These are phyloP conservation scores for Parnassius orleans DNA, from an alignment of 2,888 invertebrate genomes.

Conservation along the genomic window DNA sequence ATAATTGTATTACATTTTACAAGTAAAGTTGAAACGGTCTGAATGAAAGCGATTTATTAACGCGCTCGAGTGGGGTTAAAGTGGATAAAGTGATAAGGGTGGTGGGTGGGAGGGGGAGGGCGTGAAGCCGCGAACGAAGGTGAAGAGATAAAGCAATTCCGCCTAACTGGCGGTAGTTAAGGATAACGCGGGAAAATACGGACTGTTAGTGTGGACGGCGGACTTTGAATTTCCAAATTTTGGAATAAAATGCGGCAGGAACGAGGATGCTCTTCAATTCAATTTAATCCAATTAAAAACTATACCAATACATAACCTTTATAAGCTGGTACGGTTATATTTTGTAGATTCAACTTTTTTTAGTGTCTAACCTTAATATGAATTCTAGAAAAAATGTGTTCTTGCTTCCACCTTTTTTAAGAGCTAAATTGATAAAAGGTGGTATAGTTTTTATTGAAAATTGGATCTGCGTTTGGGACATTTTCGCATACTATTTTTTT, in stretches of 20 bases:
- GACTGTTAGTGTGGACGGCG: conserved; percentile 39
- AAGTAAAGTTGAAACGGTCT: conserved; percentile 21
- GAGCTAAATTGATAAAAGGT: no score
- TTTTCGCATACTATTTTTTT: no score
- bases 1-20: conserved; percentile 17
- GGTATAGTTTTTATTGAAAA: no score
- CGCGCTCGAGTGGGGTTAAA: conserved; percentile 20
- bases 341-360: no score
- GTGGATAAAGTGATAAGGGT: conserved; percentile 26
- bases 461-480: no score
- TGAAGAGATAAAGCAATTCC: conserved; percentile 64
- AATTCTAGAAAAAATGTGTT: no score
- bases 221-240: conserved; percentile 2
- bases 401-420: no score
- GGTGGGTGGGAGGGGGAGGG: conserved; percentile 31
- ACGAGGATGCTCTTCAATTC: no score
- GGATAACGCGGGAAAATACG: conserved; percentile 52
- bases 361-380: no score
- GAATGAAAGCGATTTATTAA: conserved; percentile 25
- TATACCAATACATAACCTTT: no score
- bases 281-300: no score
- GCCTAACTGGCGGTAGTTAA: conserved; percentile 57
- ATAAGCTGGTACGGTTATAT: no score
- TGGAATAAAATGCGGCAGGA: background rate
- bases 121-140: conserved; percentile 42